Percentiles rank a stretch among this genome's conserved stretches.
Conservation (phyloP, 2,113 vertebrate species). For the Numenius arquata region DNA sequence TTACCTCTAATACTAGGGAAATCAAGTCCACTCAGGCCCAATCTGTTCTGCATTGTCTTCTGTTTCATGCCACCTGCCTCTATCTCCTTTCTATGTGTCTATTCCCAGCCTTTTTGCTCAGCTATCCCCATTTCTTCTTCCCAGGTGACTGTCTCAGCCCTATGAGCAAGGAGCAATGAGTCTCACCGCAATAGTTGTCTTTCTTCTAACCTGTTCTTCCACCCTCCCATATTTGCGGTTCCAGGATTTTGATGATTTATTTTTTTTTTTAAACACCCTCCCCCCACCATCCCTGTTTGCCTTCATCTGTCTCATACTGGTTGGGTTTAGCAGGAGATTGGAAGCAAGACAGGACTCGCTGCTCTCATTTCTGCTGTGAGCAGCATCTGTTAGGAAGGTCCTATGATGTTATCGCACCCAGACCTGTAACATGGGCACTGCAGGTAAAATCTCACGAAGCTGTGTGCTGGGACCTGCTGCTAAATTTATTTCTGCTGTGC, state of each 20-base stretch:
- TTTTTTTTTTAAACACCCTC: background rate
- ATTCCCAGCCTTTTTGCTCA: background rate
- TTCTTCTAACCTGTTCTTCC: background rate
- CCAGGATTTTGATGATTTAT: background rate
- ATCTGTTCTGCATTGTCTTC: background rate
- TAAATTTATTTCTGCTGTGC: background rate
- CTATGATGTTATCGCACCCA: background rate
- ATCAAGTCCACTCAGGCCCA: background rate
- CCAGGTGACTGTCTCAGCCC: background rate
- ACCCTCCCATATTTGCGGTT: background rate
- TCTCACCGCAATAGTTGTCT: background rate
- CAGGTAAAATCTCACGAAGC: background rate
- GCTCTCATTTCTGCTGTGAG: background rate
- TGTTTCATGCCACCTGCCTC: background rate
- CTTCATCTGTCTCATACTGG: background rate
- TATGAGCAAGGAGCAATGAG: background rate
- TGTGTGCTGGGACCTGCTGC: background rate
- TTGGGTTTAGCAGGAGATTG: background rate
- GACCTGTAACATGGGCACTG: background rate
- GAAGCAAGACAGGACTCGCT: background rate
- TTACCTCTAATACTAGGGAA: background rate
- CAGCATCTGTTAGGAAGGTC: background rate
- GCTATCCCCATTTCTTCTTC: background rate
- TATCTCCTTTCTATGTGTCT: background rate
- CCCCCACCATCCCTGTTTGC: background rate